Evolutionary conservation across 92 coral and sea anemone genomes (phyloP), one percentile per base, ranked within the genome.

Genomic region (Palythoa grandis): DNA sequence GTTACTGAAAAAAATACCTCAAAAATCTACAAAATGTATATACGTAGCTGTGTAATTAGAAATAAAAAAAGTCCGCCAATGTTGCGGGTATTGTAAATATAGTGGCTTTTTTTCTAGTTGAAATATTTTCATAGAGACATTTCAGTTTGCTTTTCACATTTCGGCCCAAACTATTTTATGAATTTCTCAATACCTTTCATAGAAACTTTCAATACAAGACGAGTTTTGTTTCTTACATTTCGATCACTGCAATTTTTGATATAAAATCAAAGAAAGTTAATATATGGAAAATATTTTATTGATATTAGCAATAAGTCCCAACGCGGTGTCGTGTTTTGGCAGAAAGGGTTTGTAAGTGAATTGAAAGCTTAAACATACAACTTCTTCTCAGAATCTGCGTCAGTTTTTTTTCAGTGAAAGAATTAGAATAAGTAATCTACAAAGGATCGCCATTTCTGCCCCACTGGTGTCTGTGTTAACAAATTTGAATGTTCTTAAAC

Each of bases 1-100:
- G 50, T 43, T 43, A 43, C 50, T 43, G 9, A 43, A 43, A 43
- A 43, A 8, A 29, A 29, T 29, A 29, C 35, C 35, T 29, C 35
- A 29, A 29, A 29, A 29, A 29, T 29, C 35, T 29, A 29, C 35
- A 29, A 29, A 29, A 29, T 29, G 35, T 29, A 29, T 43, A 43
- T 43, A 43, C 50, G 3, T 43, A 43, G 9, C 6, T 43, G 9
- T 43, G 50, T 43, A 43, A 43, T 1, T 43, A 43, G 7, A 43
- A 43, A 43, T 43, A 43, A 29, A 29, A 5, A 0, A 8, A 2
- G 57, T 8, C 57, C 19, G 61, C 7, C 24, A 61, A 24, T 37
- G 10, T 12, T 70, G 52, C 74, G 19, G 25, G 56, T 80, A 11
- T 80, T 58, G 70, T 54, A 70, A 61, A 61, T 80, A 80, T 47